Conservation (phyloP, 2,113 vertebrate species). For the Coregonus clupeaformis region DNA sequence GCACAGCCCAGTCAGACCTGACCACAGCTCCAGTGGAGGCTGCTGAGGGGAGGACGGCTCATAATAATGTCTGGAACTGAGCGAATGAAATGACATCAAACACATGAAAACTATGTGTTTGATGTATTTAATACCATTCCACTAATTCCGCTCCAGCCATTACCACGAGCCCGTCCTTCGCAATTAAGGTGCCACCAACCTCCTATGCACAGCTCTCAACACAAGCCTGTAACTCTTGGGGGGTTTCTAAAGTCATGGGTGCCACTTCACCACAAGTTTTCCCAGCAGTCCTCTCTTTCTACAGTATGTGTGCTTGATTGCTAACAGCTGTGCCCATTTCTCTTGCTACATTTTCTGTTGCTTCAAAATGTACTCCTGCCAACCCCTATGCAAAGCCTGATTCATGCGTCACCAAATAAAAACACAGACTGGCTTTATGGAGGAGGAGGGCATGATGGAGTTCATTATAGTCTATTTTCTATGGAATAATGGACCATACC, state of each 20-base stretch:
- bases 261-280: constrained; percentile 64
- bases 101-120: too few species aligned
- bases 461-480: background rate
- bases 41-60: too few species aligned
- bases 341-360: constrained; percentile 15
- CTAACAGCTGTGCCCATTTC: constrained; percentile 71
- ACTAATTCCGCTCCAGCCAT: too few species aligned
- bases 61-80: too few species aligned
- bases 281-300: constrained; percentile 62
- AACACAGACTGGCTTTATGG: background rate
- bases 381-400: constrained; percentile 20
- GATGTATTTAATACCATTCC: too few species aligned
- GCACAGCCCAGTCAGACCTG: too few species aligned
- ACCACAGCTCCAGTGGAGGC: background rate
- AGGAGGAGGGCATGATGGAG: background rate
- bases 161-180: too few species aligned
- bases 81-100: too few species aligned
- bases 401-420: background rate
- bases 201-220: too few species aligned
- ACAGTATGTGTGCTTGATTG: constrained; percentile 55
- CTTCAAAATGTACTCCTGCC: constrained; percentile 9
- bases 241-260: constrained; percentile 45
- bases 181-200: too few species aligned
- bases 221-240: too few species aligned
- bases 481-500: background rate